A percentile compares a stretch with the other conserved stretches of the same genome.
Conservation (phyloP, 2,888 invertebrate species). For the Pterobdella sp. region DNA sequence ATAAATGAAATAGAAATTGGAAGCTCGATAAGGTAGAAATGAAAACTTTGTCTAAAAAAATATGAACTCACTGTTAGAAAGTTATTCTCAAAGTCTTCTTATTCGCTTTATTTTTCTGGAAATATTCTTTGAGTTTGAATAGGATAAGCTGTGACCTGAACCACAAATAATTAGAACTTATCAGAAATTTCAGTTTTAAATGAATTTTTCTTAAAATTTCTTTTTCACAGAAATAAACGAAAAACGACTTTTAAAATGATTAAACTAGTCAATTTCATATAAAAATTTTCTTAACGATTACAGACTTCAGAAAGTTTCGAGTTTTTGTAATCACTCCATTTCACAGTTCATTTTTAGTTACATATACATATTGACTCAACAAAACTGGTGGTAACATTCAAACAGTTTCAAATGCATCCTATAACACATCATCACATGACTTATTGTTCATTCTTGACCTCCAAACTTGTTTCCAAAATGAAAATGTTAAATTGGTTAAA, state of each 20-base stretch:
- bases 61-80: no score
- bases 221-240: no score
- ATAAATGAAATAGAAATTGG: no score
- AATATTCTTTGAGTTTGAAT: neutral
- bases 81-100: neutral
- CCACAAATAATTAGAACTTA: no score
- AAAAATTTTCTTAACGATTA: conserved; percentile 60
- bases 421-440: conserved; percentile 76
- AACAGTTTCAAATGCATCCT: conserved; percentile 75
- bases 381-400: conserved; percentile 77
- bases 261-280: neutral
- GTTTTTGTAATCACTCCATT: conserved; percentile 86
- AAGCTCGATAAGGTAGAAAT: no score
- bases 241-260: no score
- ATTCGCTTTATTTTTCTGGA: neutral
- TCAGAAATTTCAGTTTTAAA: no score
- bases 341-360: conserved; percentile 65
- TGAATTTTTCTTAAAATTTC: no score
- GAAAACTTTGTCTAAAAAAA: no score
- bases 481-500: conserved; percentile 84
- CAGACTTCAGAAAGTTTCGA: conserved; percentile 82
- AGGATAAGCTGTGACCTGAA: no score
- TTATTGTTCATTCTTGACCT: conserved; percentile 83
- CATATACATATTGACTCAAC: conserved; percentile 67
- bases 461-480: conserved; percentile 85